These are phyloP conservation scores for Loriculus beryllinus DNA, from an alignment of 2,797 vertebrate species.

Conservation along the genomic window DNA sequence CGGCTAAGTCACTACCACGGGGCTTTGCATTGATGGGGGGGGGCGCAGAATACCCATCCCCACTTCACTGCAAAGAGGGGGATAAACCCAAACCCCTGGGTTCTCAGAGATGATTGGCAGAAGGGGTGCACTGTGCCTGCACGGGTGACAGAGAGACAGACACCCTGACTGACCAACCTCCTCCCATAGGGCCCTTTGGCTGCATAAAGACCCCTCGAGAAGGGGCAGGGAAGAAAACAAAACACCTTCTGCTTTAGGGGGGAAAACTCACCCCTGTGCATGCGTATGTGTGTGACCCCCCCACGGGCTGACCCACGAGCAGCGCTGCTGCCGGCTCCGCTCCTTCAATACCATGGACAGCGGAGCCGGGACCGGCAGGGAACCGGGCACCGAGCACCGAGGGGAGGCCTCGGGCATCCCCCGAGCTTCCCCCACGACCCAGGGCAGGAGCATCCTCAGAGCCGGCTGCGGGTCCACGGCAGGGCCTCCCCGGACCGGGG, in stretches of 20 bases:
- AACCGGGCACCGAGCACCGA: not conserved
- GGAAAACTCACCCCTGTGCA: not conserved
- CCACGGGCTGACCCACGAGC: not conserved
- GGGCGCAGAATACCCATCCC: not conserved
- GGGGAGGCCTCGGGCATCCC: not conserved
- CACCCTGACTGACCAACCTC: not conserved
- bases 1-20: not conserved
- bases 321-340: not conserved
- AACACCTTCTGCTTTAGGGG: fast-evolving
- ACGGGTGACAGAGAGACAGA: not conserved
- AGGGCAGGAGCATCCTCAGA: not conserved
- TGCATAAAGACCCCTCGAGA: not conserved
- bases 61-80: not conserved
- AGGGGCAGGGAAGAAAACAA: not conserved
- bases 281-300: not conserved
- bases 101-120: not conserved
- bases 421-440: fast-evolving
- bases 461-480: not conserved
- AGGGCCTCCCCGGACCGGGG: not conserved
- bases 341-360: constrained; percentile 80
- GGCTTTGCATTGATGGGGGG: not conserved
- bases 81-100: not conserved
- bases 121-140: not conserved
- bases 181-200: not conserved
- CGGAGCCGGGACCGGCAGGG: not conserved